A percentile compares a stretch with the other conserved stretches of the same genome.
These are phyloP conservation scores for Sarcophaga subvicina DNA, from an alignment of 2,888 invertebrate genomes.

Conservation along the genomic window DNA sequence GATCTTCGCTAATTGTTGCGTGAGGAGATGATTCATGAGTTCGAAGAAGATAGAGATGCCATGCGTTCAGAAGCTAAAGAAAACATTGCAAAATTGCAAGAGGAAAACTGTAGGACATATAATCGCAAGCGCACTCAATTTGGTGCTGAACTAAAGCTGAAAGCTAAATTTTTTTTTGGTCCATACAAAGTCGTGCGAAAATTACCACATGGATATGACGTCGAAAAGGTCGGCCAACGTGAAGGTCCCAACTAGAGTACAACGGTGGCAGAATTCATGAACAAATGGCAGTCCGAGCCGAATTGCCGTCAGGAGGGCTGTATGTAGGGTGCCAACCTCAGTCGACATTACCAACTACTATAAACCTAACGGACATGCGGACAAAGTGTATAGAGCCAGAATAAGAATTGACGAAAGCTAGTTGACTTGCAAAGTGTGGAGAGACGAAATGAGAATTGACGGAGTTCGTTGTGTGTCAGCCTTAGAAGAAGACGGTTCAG, in stretches of 20 bases:
- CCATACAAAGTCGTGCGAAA: conserved; percentile 48
- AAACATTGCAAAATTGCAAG: background rate
- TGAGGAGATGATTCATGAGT: background rate
- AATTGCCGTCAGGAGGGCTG: conserved; percentile 68
- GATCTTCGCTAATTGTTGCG: conserved; percentile 49
- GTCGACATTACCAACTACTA: no score
- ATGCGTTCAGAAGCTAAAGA: background rate
- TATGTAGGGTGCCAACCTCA: no score
- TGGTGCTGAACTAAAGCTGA: conserved; percentile 48
- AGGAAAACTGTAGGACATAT: conserved; percentile 31
- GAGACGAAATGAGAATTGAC: no score
- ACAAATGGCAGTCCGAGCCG: conserved; percentile 40
- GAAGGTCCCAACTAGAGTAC: conserved; percentile 31
- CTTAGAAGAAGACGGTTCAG: no score
- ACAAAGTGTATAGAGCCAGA: no score
- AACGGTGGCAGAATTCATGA: conserved; percentile 30
- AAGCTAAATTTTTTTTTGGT: conserved; percentile 41
- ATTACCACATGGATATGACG: conserved; percentile 24
- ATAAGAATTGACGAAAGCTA: no score
- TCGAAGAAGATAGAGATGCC: background rate
- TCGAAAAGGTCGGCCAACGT: conserved; percentile 33
- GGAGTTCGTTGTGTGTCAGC: no score
- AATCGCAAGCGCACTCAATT: conserved; percentile 58
- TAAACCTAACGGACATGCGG: no score
- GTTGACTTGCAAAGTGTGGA: no score